These are phyloP conservation scores for Seira sanloemensis DNA, from an alignment of 2,888 invertebrate genomes.

Conservation along the genomic window DNA sequence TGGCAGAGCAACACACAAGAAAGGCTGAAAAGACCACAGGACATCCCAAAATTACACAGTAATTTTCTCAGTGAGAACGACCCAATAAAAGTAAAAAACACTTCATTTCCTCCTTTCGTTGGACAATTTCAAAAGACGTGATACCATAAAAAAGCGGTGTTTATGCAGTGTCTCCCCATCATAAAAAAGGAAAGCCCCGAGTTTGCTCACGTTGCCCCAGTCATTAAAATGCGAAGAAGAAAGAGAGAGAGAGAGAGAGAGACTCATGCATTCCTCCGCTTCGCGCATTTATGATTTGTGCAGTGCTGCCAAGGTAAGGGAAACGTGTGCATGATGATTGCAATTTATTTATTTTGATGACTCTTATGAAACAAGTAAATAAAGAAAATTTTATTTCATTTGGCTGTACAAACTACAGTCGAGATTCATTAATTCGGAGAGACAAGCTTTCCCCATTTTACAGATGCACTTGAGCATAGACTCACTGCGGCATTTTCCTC, in stretches of 20 bases:
- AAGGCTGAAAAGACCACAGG: conserved; percentile 47
- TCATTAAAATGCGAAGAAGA: background rate
- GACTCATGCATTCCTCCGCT: too few species aligned
- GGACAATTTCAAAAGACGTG: background rate
- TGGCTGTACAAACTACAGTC: background rate
- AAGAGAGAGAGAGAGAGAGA: background rate
- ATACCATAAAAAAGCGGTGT: background rate
- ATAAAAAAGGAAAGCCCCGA: background rate
- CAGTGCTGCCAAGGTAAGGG: background rate
- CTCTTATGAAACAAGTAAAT: conserved; percentile 5
- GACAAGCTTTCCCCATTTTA: conserved; percentile 32
- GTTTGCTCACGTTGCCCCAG: background rate
- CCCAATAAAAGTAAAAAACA: conserved; percentile 54
- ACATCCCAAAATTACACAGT: conserved; percentile 64
- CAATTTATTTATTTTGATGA: background rate
- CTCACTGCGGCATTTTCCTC: conserved; percentile 24
- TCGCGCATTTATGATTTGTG: background rate
- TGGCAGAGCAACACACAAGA: background rate
- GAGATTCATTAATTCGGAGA: conserved; percentile 30
- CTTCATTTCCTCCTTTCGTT: background rate
- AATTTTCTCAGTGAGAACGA: conserved; percentile 58
- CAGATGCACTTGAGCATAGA: conserved; percentile 6
- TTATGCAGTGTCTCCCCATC: background rate
- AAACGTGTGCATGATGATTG: background rate
- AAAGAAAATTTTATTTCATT: background rate